Base-by-base conservation (phyloP, 2,797 vertebrate genomes). In the Telmatherina bonti region DNA sequence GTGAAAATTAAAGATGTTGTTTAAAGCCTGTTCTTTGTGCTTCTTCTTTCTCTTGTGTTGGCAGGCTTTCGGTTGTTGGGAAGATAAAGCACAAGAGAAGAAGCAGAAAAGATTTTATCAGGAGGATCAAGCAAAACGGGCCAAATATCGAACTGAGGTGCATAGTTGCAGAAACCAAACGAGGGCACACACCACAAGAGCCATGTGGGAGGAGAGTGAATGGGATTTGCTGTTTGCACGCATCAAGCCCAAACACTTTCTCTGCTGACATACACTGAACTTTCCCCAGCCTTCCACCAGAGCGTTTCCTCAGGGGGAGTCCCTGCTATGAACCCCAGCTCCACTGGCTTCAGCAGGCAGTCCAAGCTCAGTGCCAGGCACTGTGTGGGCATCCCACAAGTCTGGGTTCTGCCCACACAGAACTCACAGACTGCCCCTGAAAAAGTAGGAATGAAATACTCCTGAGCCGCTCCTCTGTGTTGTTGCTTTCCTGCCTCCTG, bases 181-280 rank as follows among this genome's bases (percentile, higher is more conserved):
- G 41, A 73, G 77, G 76, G 68, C 71, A 73, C 62, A 29, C 58
- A 63, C 31, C 63, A 61, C 74, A 61, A 90, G 84, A 86, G 89
- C 85, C 91, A 95, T 94, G 94, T 91, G 89, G 93, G 90, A 86
- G 83, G 85, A 87, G 75, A 85, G 83, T 73, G 82, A 88, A 72
- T 83, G 69, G 55, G 71, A 78, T 86, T 87, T 81, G 80, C 76
- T 83, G 54, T 88, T 88, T 41, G 66, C 73, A 71, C 30, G 47
- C 69, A 79, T 78, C 80, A 64, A 84, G 79, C 74, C 85, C 72
- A 82, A 89, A 80, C 80, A 67, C 71, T 77, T 85, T 76, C 74
- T 89, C 60, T 57, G 81, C 77, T 90, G 88, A 89, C 81, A 84
- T 20, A 69, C 27, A 12, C 68, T 55, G 62, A 73, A 54, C 54